Evolutionary conservation across 2,113 vertebrate species (phyloP).

Genomic region (Calidris pugnax): DNA sequence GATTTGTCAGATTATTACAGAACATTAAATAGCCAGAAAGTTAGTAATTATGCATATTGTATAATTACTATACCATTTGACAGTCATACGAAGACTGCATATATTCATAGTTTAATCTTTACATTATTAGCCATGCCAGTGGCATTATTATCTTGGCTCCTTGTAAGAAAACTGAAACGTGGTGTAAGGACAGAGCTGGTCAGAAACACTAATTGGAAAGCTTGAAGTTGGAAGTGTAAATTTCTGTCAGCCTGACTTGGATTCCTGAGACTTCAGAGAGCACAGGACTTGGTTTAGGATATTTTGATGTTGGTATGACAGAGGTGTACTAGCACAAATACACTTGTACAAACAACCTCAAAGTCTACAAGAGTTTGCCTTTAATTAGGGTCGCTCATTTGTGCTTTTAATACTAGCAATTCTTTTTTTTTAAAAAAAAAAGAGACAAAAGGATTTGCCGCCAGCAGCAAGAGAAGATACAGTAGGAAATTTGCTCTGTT

Average conservation of each 20-base stretch:
- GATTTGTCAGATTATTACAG: background rate
- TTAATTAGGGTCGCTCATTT: background rate
- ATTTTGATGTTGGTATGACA: background rate
- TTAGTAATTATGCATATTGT: background rate
- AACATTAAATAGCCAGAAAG: background rate
- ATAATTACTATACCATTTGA: background rate
- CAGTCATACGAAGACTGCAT: background rate
- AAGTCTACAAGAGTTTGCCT: background rate
- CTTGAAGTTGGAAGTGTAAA: background rate
- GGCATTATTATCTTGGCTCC: background rate
- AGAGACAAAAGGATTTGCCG: background rate
- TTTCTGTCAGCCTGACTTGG: background rate
- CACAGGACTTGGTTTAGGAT: background rate
- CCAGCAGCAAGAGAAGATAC: background rate
- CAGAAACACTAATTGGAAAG: background rate
- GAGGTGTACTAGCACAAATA: background rate
- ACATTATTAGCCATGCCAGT: background rate
- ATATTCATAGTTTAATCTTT: background rate
- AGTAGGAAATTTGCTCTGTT: background rate
- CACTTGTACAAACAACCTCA: background rate
- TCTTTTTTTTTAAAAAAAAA: background rate
- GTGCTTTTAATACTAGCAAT: background rate
- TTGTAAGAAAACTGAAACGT: background rate
- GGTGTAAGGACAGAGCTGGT: background rate
- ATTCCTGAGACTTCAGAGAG: background rate